Evolutionary conservation across 1,140 invertebrate species (phyloP).

Genomic region (Sitodiplosis mosellana): DNA sequence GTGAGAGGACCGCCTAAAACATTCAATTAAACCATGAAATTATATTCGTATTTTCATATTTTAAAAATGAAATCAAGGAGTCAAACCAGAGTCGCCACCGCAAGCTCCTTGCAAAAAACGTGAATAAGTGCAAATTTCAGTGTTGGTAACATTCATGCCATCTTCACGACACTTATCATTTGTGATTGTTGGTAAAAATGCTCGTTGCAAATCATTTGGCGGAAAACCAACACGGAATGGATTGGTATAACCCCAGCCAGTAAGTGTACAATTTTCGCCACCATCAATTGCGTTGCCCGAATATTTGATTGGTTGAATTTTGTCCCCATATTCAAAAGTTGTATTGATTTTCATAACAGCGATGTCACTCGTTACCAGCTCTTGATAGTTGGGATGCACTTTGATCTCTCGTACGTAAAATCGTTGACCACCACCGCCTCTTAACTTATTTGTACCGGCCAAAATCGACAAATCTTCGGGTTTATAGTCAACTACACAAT

Average conservation of each 20-base stretch:
- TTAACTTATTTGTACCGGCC: constrained; percentile 26
- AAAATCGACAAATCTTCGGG: constrained; percentile 21
- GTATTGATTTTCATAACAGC: neutral
- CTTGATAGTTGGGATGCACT: constrained; percentile 15
- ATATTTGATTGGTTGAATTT: constrained; percentile 1
- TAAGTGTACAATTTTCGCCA: neutral
- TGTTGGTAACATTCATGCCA: neutral
- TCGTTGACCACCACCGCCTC: constrained; percentile 19
- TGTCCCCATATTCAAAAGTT: neutral
- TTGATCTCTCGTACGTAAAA: constrained; percentile 11
- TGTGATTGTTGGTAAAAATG: neutral
- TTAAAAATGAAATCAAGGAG: too few relatives aligned
- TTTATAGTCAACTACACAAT: constrained; percentile 19
- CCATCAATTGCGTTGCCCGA: neutral
- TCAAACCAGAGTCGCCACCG: too few relatives aligned
- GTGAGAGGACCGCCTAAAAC: neutral
- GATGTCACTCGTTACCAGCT: constrained; percentile 1
- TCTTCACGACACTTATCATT: constrained; percentile 1
- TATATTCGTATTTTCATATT: too few relatives aligned
- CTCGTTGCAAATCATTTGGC: neutral
- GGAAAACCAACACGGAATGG: neutral
- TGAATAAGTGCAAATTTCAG: constrained; percentile 1
- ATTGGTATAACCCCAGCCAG: neutral
- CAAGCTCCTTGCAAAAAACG: constrained; percentile 1
- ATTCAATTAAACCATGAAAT: too few relatives aligned